Percentiles rank a stretch among this genome's conserved stretches.
phyloP scores from a whole-genome alignment of 2,113 vertebrate genomes.

The Zosterops pallidus region DNA sequence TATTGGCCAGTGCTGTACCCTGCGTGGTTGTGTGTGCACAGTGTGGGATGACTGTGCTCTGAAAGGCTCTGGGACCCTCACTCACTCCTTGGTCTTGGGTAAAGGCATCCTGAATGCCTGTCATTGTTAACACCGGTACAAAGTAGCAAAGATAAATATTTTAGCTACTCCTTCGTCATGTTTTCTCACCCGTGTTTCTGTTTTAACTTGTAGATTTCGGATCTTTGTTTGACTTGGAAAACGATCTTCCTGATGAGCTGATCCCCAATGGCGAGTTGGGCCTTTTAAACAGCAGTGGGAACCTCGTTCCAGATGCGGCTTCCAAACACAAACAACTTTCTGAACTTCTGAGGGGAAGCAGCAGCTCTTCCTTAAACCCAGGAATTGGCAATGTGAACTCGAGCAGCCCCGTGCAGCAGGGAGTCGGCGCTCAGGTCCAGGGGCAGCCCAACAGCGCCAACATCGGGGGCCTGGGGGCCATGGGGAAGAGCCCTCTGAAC shows the following conservation, averaged over 20 bases:
- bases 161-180: background rate
- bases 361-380: slow-evolving; percentile 80
- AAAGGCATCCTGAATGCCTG: background rate
- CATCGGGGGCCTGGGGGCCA: slow-evolving; percentile 73
- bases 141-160: background rate
- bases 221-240: slow-evolving; percentile 95
- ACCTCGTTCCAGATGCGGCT: slow-evolving; percentile 88
- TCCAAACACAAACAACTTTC: slow-evolving; percentile 98
- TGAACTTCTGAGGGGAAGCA: slow-evolving; percentile 90
- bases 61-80: background rate
- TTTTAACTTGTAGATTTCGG: slow-evolving; percentile 87
- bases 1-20: background rate
- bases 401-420: slow-evolving; percentile 82
- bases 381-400: slow-evolving; percentile 83
- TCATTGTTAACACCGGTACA: background rate
- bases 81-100: background rate
- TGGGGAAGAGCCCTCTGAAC: slow-evolving; percentile 88
- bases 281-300: slow-evolving; percentile 85
- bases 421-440: slow-evolving; percentile 78
- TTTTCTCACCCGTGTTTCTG: slow-evolving; percentile 64
- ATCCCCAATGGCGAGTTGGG: slow-evolving; percentile 93
- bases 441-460: slow-evolving; percentile 79
- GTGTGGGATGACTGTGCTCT: fast-evolving
- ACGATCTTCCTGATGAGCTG: slow-evolving; percentile 97
- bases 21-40: fast-evolving